Base-by-base conservation (phyloP, 2,888 invertebrate species). In the Priocnemis perturbator region DNA sequence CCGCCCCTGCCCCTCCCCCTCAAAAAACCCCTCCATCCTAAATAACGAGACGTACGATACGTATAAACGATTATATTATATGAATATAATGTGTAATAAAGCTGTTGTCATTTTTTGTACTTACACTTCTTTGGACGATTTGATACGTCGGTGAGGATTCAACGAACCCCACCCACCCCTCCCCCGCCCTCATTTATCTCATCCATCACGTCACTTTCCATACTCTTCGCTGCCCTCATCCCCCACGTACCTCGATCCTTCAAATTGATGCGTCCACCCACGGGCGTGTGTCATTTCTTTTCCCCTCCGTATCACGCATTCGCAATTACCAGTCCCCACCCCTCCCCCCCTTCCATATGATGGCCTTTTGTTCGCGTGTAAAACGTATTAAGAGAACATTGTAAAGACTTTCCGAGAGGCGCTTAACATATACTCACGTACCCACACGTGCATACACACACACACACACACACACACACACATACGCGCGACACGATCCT, bases 91-190 rank as follows among this genome's bases (percentile, higher is more conserved):
- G 80, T 82, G 81, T 84, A 83, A 82, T 78, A 76, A 84, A 83
- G 81, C 83, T 80, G 82, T 85, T 82, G 83, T 86, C 83, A 82
- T 81, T 81, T 85, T 85, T 86, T 85, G 86, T 87, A 86, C 86
- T 86, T 86, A 86, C 69, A 78, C 77, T 74, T 77, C 73, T 77
- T 81, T 81, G 73, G 77, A 84, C 80, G 75, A 82, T 76, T 78
- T 76, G 69, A 74, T 79, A 76, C 67, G 73, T 74, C 77, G 73
- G 60, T 73, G 57, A 50, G 45, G 55, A 60, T 45, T 26, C 67
- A 20, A 47, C 50, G 50, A 30, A 20, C 68, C 45, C 58, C 21
- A 17, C 47, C 60, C 9, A 58, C 14, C 58, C 45, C 21, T 56
- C 17, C 15, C 26, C 19, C 59, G 3, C 37, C 37, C 37, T n/a